Base-by-base conservation (phyloP, 2,797 vertebrate species). In the Aplochiton taeniatus region DNA sequence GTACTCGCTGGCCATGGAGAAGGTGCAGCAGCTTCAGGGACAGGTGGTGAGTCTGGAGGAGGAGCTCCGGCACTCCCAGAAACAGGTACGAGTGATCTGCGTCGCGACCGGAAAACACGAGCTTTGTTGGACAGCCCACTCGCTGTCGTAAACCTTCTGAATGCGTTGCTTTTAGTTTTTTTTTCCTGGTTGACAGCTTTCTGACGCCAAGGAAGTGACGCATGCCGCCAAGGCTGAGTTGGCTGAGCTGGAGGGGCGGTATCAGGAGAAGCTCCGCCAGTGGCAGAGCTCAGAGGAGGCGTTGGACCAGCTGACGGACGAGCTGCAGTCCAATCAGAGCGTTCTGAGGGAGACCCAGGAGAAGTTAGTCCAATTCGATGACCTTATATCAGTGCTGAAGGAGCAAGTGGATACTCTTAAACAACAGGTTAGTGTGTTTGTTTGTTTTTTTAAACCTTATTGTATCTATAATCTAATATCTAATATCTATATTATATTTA, bases 281-380 rank as follows among this genome's bases (percentile, higher is more conserved):
- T 87, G 86, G 84, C 88, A 92, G 76, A 82, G 43, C 63, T 86
- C 86, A 0, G 81, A 89, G 79, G 90, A 91, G 68, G 86, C 62
- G 5, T 73, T 90, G 53, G 83, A 90, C 64, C 83, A 88, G 72
- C 64, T 92, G 80, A 85, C 70, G 0, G 79, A 90, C 63, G 82
- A 92, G 56, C 81, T 93, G 44, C 74, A 82, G 84, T 74, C 83
- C 68, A 78, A 61, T 75, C 77, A 86, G 70, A 77, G 68, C 6
- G 41, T 76, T 13, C 70, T 89, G 63, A 77, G 68, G 49, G 76
- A 83, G 77, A 78, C 77, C 65, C 75, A 75, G 69, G 79, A 87
- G 74, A 61, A 12, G 68, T 54, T 61, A 44, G 64, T 81, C 1
- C 53, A 84, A 46, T 73, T 76, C 1, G 49, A 74, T 55, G 69